Conservation (phyloP, 2,797 vertebrate species). For the Geotrypetes seraphini region DNA sequence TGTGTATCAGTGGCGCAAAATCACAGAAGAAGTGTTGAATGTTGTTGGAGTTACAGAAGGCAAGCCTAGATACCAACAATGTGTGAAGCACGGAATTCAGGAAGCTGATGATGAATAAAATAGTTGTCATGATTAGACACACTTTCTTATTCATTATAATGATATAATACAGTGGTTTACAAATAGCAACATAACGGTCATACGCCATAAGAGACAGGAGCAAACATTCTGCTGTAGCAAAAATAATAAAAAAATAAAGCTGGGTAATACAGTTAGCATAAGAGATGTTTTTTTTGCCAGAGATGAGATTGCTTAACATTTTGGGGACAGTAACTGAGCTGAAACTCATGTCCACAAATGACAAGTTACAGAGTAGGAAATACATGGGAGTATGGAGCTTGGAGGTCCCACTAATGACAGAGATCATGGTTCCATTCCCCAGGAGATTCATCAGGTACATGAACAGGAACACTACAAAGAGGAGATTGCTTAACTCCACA, state of each 20-base stretch:
- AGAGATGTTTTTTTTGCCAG: slow-evolving; percentile 14
- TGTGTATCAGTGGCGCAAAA: too few species aligned
- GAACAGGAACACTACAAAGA: too few species aligned
- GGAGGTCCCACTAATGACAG: not conserved
- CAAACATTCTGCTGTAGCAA: slow-evolving; percentile 14
- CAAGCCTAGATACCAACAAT: not conserved
- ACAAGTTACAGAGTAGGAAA: too few species aligned
- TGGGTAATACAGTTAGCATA: slow-evolving; percentile 26
- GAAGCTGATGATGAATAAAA: slow-evolving; percentile 3
- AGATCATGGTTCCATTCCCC: slow-evolving; percentile 4
- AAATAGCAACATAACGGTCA: slow-evolving; percentile 18
- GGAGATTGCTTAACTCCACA: too few species aligned
- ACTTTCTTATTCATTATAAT: slow-evolving; percentile 8
- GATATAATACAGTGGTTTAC: slow-evolving; percentile 12
- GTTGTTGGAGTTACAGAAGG: too few species aligned
- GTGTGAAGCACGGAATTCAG: not conserved
- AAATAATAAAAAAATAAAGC: slow-evolving; percentile 26
- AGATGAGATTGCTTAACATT: too few species aligned
- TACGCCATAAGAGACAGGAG: slow-evolving; percentile 14
- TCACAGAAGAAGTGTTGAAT: too few species aligned
- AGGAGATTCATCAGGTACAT: not conserved
- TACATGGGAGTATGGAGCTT: too few species aligned
- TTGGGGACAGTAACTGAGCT: too few species aligned
- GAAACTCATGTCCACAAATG: too few species aligned
- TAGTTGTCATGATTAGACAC: not conserved